Evolutionary conservation across 2,797 vertebrate genomes (phyloP).

Genomic region (Xiphophorus birchmanni): DNA sequence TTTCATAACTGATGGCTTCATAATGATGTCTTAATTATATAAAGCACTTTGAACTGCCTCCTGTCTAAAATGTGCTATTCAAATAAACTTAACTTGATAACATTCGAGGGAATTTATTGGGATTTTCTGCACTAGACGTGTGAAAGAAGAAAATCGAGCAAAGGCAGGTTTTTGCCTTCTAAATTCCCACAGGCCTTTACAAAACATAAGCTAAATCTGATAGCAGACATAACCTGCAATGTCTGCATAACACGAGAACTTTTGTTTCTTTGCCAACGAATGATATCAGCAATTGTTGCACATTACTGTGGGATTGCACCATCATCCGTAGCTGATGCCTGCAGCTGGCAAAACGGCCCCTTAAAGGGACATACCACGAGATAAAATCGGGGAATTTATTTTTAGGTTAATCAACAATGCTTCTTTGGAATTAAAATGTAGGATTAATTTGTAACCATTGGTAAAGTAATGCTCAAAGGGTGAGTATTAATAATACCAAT

Average conservation of each 20-base stretch:
- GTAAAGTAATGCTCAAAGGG: background rate
- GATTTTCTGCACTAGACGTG: background rate
- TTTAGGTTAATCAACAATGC: background rate
- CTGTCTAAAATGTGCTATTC: too few species aligned
- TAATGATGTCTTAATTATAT: too few species aligned
- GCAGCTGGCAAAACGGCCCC: constrained; percentile 51
- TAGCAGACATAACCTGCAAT: background rate
- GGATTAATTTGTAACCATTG: background rate
- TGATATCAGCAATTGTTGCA: background rate
- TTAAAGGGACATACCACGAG: constrained; percentile 38
- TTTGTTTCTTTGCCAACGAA: background rate
- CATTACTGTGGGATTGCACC: constrained; percentile 55
- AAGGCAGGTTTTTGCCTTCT: background rate
- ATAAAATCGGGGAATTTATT: background rate
- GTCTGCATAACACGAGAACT: background rate
- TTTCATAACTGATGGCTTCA: too few species aligned
- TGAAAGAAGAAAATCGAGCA: background rate
- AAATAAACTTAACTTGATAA: too few species aligned
- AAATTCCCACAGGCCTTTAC: background rate
- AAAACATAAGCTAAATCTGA: background rate
- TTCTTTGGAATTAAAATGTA: background rate
- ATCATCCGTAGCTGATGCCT: constrained; percentile 39
- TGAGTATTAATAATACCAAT: background rate
- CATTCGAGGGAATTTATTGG: background rate
- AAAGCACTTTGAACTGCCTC: too few species aligned